Base-by-base conservation (phyloP, 2,888 invertebrate genomes). In the Isotomurus palustris region DNA sequence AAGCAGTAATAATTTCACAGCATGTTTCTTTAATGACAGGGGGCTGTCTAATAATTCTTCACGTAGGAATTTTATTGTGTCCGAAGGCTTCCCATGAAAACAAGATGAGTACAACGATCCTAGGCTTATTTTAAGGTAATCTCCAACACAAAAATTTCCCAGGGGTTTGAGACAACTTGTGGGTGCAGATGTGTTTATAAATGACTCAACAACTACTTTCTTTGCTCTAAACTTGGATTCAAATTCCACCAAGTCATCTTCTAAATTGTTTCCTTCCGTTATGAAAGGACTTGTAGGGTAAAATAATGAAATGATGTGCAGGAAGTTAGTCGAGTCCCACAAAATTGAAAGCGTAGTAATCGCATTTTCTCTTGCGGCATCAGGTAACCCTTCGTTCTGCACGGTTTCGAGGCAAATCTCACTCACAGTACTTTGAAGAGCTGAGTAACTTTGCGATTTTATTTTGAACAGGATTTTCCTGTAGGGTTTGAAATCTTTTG, bases 381-480 rank as follows among this genome's bases (percentile, higher is more conserved):
- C 50, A 10, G 29, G 40, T 4, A 52, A 52, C 3, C 12, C 19
- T n/a, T 64, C 64, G 27, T 61, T 61, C 22, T 64, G 59, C 5
- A 57, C 53, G 19, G 47, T 58, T 50, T 64, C 64, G 22, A 64
- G 40, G 28, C 64, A 64, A 19, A 43, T 24, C 36, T 64, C 64
- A 3, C 58, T 55, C 17, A 64, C 56, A 12, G 38, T 27, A 8
- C 58, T 58, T 38, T 50, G 38, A 19, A 61, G 47, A 47, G 61
- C 49, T 1, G 64, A 54, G 55, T 61, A 64, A 6, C 60, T 58
- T 25, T 58, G 60, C 6, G 51, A 55, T 36, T 61, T 64, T 5
- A 64, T 53, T 35, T 53, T 29, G 4, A 40, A 29, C 3, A 64
- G 57, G 12, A 64, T 45, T 3, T 32, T 12, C 10, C 36, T 22